These are phyloP conservation scores for Eufriesea mexicana DNA, from an alignment of 1,140 invertebrate species.

Conservation along the genomic window DNA sequence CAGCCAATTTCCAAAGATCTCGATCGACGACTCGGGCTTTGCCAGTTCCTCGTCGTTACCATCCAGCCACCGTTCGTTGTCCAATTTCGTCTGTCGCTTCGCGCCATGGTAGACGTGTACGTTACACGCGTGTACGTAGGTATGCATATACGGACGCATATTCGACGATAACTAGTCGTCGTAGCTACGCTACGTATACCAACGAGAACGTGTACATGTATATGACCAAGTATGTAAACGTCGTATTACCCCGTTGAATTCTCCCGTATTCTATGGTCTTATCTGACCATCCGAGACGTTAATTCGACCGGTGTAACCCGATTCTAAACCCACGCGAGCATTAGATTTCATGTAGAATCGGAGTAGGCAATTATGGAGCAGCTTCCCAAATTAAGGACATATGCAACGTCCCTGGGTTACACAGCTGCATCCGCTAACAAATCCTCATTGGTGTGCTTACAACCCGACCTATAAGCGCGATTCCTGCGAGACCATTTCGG, in stretches of 20 bases:
- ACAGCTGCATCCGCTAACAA: constrained; percentile 1
- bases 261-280: not conserved
- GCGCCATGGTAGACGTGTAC: not conserved
- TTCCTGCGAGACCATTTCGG: not conserved
- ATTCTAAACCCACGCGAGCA: not conserved
- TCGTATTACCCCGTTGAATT: constrained; percentile 16
- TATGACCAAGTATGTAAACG: constrained; percentile 7
- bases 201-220: not conserved
- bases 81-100: constrained; percentile 28
- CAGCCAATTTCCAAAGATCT: constrained; percentile 35
- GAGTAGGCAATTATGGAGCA: constrained; percentile 1
- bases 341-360: not conserved
- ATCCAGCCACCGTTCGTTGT: constrained; percentile 18
- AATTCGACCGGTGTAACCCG: not conserved
- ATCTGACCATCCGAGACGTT: not conserved
- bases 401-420: not conserved
- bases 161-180: not conserved
- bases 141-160: not conserved
- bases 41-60: constrained; percentile 33
- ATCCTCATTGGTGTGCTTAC: not conserved
- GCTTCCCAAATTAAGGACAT: not conserved
- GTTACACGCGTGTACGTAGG: not conserved
- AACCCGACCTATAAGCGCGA: not conserved
- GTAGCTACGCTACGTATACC: not conserved
- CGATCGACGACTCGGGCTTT: constrained; percentile 2